phyloP scores from a whole-genome alignment of 2,797 vertebrate genomes.

The Sebastes ruberrimus region DNA sequence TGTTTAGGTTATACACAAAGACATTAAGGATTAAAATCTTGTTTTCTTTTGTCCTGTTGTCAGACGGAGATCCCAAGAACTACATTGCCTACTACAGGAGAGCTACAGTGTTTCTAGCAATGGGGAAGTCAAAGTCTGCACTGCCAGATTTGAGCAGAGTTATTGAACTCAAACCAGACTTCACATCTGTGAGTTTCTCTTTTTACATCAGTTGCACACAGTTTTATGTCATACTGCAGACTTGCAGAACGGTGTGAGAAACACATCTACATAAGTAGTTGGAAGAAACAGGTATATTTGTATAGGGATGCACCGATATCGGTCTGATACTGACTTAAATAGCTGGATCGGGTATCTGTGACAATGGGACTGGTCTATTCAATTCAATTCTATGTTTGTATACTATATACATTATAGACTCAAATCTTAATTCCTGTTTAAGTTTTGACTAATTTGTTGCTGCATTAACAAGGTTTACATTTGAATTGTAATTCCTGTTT shows the following conservation, averaged over 20 bases:
- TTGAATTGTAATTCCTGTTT: too few relatives aligned
- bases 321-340: too few relatives aligned
- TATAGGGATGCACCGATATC: background rate
- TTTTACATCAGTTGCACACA: background rate
- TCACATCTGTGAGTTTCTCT: constrained; percentile 90
- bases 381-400: too few relatives aligned
- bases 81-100: constrained; percentile 97
- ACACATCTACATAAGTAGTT: background rate
- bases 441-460: too few relatives aligned
- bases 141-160: constrained; percentile 96
- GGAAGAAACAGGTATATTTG: background rate
- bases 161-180: constrained; percentile 97
- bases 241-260: background rate
- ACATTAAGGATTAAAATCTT: background rate
- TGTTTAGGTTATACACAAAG: background rate
- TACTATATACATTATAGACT: too few relatives aligned
- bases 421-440: too few relatives aligned
- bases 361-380: too few relatives aligned
- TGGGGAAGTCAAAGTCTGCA: constrained; percentile 98
- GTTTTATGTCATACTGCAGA: background rate
- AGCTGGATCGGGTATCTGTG: too few relatives aligned
- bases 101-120: constrained; percentile 96
- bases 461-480: too few relatives aligned
- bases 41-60: background rate
- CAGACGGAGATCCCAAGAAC: constrained; percentile 95